phyloP scores from a whole-genome alignment of 2,797 vertebrate genomes.

The Myotis planiceps region DNA sequence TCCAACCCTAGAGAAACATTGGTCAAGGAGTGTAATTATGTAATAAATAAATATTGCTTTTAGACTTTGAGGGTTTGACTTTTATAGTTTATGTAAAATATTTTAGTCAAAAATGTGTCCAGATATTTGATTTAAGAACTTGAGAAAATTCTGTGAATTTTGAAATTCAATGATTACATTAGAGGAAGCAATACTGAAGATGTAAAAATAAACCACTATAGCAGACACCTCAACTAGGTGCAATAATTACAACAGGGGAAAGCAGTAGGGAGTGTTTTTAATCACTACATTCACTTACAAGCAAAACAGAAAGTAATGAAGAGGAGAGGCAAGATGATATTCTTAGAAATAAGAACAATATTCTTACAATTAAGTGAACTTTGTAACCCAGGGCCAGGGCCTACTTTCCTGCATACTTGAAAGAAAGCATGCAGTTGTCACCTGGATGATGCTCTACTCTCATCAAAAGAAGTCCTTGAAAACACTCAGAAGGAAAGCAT shows the following conservation, averaged over 20 bases:
- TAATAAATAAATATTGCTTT: not conserved
- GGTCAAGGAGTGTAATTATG: not conserved
- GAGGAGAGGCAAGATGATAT: not conserved
- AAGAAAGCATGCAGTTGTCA: not conserved
- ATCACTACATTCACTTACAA: not conserved
- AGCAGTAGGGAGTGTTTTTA: not conserved
- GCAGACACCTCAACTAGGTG: not conserved
- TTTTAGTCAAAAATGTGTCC: not conserved
- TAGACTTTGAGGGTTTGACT: not conserved
- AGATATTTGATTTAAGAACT: not conserved
- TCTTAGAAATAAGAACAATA: not conserved
- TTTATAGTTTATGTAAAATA: not conserved
- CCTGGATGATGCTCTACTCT: not conserved
- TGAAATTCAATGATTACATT: not conserved
- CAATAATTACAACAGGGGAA: not conserved
- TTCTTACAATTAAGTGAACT: not conserved
- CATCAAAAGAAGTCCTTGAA: not conserved
- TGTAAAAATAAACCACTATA: not conserved
- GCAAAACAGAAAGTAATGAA: not conserved
- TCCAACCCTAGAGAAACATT: not conserved
- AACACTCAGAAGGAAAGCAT: not conserved
- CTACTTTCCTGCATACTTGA: not conserved
- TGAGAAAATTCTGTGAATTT: constrained; percentile 2
- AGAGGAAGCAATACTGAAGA: not conserved
- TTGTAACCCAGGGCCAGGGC: not conserved